phyloP scores from a whole-genome alignment of 1,140 invertebrate species.

The Pygmarrhopalites habei region DNA sequence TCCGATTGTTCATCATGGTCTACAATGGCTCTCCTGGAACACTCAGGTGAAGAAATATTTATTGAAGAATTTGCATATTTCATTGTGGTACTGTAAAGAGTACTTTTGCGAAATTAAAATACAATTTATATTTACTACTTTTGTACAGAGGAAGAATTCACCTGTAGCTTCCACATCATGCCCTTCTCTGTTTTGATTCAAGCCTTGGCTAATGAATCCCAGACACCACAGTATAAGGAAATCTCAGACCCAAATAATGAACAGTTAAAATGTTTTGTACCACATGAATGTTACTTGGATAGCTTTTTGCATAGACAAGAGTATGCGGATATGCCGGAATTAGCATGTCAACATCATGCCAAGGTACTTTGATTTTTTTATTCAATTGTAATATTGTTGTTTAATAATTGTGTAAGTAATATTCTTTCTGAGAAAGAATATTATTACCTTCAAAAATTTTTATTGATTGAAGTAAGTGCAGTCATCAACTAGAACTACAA shows the following conservation, averaged over 20 bases:
- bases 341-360: neutral
- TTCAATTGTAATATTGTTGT: too few relatives aligned
- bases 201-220: neutral
- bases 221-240: neutral
- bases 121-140: neutral
- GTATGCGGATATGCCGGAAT: neutral
- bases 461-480: too few relatives aligned
- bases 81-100: neutral
- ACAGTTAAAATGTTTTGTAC: neutral
- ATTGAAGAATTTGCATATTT: neutral
- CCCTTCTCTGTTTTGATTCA: neutral
- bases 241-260: too few relatives aligned
- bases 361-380: too few relatives aligned
- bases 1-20: neutral
- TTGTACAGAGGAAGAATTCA: neutral
- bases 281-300: neutral
- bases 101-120: neutral
- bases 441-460: too few relatives aligned
- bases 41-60: neutral
- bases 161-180: neutral
- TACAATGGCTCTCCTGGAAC: neutral
- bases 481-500: too few relatives aligned
- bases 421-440: too few relatives aligned
- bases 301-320: neutral
- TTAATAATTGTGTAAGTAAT: too few relatives aligned